Evolutionary conservation across 2,113 vertebrate species (phyloP).

Genomic region (Chamaetylas fuelleborni): DNA sequence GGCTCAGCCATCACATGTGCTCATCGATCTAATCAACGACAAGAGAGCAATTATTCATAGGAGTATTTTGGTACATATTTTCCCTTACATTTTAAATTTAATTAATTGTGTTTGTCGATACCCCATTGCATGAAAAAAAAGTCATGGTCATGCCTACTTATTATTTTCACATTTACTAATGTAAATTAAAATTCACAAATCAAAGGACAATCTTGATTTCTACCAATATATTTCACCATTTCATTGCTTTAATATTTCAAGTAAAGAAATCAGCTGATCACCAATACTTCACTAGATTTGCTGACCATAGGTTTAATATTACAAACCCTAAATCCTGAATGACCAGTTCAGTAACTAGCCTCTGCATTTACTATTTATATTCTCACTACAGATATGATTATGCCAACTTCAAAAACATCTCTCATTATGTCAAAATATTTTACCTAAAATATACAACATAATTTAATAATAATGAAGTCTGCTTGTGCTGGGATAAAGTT

Average conservation of each 20-base stretch:
- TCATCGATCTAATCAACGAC: neutral
- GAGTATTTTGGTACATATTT: neutral
- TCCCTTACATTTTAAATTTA: neutral
- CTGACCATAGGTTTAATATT: neutral
- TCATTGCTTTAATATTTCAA: neutral
- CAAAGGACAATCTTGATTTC: neutral
- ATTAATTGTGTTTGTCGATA: neutral
- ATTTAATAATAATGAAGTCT: neutral
- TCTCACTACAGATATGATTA: neutral
- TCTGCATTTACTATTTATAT: neutral
- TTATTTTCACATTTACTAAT: neutral
- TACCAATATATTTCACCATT: neutral
- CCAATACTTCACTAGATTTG: neutral
- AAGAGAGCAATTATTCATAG: neutral
- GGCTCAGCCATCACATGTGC: neutral
- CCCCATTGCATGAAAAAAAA: neutral
- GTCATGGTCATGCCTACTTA: neutral
- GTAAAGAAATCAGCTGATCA: neutral
- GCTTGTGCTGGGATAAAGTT: neutral
- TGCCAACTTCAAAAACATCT: neutral
- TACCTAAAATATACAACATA: neutral
- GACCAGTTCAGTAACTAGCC: neutral
- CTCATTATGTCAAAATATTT: neutral
- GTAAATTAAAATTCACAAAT: slow-evolving; percentile 9
- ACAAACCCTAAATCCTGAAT: neutral